Evolutionary conservation across 2,888 invertebrate species (phyloP).

Genomic region (Atherix ibis): DNA sequence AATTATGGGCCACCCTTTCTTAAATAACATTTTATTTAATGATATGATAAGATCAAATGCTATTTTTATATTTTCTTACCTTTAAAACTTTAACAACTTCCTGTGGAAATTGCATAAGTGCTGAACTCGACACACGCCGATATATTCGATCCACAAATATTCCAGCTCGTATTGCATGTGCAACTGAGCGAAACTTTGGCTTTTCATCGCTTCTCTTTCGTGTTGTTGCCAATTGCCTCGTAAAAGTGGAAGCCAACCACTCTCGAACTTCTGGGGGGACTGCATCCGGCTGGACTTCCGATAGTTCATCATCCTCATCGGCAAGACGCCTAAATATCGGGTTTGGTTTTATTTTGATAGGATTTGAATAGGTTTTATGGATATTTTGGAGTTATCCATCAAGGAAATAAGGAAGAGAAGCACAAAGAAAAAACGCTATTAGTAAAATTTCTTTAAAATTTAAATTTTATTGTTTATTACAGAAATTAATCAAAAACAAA

Average conservation of each 20-base stretch:
- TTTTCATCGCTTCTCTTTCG: slow-evolving; percentile 63
- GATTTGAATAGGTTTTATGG: slow-evolving; percentile 1
- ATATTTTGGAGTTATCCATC: too few species aligned
- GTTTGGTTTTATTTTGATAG: slow-evolving; percentile 1
- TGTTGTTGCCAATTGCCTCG: slow-evolving; percentile 69
- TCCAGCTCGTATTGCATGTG: slow-evolving; percentile 89
- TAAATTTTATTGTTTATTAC: slow-evolving; percentile 3
- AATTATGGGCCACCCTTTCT: too few species aligned
- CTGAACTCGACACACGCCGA: slow-evolving; percentile 58
- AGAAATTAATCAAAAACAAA: too few species aligned
- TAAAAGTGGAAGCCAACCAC: slow-evolving; percentile 93
- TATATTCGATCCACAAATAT: slow-evolving; percentile 93
- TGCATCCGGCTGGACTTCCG: slow-evolving; percentile 90
- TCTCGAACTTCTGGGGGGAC: slow-evolving; percentile 93
- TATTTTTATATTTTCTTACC: too few species aligned
- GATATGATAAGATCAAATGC: too few species aligned
- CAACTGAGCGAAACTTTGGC: slow-evolving; percentile 85
- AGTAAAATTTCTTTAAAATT: slow-evolving; percentile 1
- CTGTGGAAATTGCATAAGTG: slow-evolving; percentile 74
- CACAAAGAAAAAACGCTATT: slow-evolving; percentile 10
- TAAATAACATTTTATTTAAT: too few species aligned
- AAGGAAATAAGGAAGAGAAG: slow-evolving; percentile 6
- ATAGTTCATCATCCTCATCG: slow-evolving; percentile 88
- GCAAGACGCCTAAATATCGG: slow-evolving; percentile 47
- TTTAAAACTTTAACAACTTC: slow-evolving; percentile 75